Evolutionary conservation across 2,888 invertebrate genomes (phyloP).

Genomic region (Andrena dorsata): DNA sequence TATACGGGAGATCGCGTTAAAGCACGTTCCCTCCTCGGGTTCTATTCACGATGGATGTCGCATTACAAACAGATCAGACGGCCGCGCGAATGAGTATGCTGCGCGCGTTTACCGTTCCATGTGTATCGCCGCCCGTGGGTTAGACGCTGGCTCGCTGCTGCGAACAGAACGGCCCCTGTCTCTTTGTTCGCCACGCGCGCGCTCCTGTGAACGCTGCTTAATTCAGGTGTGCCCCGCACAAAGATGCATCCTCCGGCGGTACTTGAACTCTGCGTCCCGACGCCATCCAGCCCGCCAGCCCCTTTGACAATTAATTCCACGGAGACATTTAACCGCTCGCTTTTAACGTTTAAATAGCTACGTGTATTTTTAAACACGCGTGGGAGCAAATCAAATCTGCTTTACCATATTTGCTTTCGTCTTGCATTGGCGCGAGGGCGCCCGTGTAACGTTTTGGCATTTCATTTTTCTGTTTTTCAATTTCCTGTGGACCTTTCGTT

Average conservation of each 20-base stretch:
- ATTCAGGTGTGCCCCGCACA: slow-evolving; percentile 73
- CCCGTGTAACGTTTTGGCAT: no score
- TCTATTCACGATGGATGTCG: slow-evolving; percentile 47
- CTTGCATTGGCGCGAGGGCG: not conserved
- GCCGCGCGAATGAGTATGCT: slow-evolving; percentile 60
- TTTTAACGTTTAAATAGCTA: not conserved
- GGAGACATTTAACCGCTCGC: not conserved
- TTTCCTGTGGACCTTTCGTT: no score
- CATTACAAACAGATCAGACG: slow-evolving; percentile 61
- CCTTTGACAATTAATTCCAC: slow-evolving; percentile 30
- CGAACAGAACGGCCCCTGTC: slow-evolving; percentile 11
- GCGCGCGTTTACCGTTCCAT: slow-evolving; percentile 58
- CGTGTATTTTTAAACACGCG: not conserved
- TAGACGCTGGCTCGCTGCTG: slow-evolving; percentile 22
- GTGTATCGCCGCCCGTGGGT: slow-evolving; percentile 37
- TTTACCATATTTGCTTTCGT: not conserved
- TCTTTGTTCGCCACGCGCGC: slow-evolving; percentile 58
- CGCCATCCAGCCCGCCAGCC: slow-evolving; percentile 1
- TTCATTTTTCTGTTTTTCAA: no score
- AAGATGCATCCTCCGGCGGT: slow-evolving; percentile 70
- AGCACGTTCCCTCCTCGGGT: slow-evolving; percentile 23
- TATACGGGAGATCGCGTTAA: slow-evolving; percentile 36
- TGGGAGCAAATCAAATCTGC: not conserved
- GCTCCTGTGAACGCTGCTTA: slow-evolving; percentile 68
- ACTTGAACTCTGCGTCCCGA: slow-evolving; percentile 51